Base-by-base conservation (phyloP, 92 coral and sea anemone species). In the Pocillopora meandrina region DNA sequence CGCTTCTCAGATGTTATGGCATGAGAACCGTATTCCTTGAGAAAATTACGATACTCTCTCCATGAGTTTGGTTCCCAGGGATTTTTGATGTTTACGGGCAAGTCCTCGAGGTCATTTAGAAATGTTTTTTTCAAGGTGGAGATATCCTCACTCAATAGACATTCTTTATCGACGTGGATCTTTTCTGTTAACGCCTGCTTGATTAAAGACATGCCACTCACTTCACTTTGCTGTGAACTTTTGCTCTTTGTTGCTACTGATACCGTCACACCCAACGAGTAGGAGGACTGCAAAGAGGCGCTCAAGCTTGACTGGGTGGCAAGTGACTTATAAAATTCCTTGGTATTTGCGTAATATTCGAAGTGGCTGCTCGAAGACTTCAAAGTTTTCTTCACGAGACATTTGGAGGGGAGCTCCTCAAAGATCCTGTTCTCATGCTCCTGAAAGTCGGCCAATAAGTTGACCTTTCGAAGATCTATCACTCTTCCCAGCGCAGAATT, bases 21-120 rank as follows among this genome's bases (percentile, higher is more conserved):
- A 58, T 84, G 87, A 34, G 87, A 84, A 19, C 87, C 90, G 71
- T 87, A 76, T 12, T 75, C 72, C 1, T 63, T 18, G 1, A 87
- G 66, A 23, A 87, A 87, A 35, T 0, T 18, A 9, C 81, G 33
- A 76, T 87, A 87, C 10, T 36, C 14, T 23, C 77, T 35, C 86
- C 86, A 87, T 2, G 90, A 87, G 8, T n/a, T 18, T 10, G 31
- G 31, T 26, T 26, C 31, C 31, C 31, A 26, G 31, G 90, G 90
- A 0, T 79, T 71, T 33, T n/a, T 2, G 11, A 87, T 80, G 21
- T 49, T 21, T 1, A 34, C 76, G 10, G 65, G 64, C 55, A 87
- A 52, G 10, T 15, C 1, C 34, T 75, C 62, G 42, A 87, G 80
- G 49, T 79, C 86, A 2, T 49, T 18, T 42, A 81, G 3, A 55